Percentiles rank a stretch among this genome's conserved stretches.
These are phyloP conservation scores for Myripristis murdjan DNA, from an alignment of 2,797 vertebrate genomes.

Conservation along the genomic window DNA sequence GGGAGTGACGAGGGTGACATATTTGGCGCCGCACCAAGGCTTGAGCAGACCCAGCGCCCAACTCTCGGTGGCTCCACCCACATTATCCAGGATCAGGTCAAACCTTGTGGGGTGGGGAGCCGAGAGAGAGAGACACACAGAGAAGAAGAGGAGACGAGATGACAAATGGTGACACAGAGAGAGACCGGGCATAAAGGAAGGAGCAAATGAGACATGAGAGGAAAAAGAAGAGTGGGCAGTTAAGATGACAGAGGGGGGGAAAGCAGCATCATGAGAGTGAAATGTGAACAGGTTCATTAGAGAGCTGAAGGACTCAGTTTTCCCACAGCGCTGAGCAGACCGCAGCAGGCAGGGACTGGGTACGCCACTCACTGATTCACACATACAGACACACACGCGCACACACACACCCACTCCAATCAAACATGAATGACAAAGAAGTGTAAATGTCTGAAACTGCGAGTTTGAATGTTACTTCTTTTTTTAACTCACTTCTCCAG, in stretches of 20 bases:
- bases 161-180: background rate
- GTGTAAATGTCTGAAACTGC: background rate
- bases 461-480: too few relatives aligned
- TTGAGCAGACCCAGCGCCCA: slow-evolving; percentile 92
- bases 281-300: background rate
- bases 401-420: background rate
- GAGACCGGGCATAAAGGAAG: background rate
- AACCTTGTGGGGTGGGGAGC: slow-evolving; percentile 84
- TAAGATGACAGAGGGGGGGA: background rate
- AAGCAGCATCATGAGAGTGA: background rate
- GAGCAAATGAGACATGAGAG: slow-evolving; percentile 2
- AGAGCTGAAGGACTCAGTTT: slow-evolving; percentile 3
- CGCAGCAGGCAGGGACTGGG: background rate
- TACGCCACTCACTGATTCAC: slow-evolving; percentile 5
- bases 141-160: background rate
- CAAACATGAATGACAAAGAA: background rate
- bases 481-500: slow-evolving; percentile 86
- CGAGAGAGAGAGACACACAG: slow-evolving; percentile 8
- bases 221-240: background rate
- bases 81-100: slow-evolving; percentile 94
- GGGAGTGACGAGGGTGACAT: slow-evolving; percentile 94
- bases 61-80: slow-evolving; percentile 92
- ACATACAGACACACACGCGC: too few relatives aligned
- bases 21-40: slow-evolving; percentile 95
- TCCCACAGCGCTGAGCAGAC: slow-evolving; percentile 1